Conservation (phyloP, 2,797 vertebrate genomes). For the Todus mexicanus region DNA sequence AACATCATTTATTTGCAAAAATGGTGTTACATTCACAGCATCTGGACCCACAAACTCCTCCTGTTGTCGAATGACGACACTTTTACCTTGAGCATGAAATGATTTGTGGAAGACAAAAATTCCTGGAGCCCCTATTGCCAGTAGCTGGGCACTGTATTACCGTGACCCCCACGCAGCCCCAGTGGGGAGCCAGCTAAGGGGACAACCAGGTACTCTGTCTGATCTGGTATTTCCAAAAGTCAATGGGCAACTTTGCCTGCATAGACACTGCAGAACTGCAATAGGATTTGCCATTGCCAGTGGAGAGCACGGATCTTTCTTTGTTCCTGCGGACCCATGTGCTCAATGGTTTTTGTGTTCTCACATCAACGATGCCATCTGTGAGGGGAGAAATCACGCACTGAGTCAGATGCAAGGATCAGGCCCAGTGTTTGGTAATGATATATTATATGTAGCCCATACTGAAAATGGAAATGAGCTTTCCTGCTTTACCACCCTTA, state of each 20-base stretch:
- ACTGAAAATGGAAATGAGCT: not conserved
- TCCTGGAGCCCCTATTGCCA: not conserved
- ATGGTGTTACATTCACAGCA: not conserved
- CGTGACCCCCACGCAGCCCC: fast-evolving
- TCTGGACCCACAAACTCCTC: not conserved
- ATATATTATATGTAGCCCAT: not conserved
- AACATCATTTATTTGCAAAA: not conserved
- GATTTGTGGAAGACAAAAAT: not conserved
- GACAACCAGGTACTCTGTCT: fast-evolving
- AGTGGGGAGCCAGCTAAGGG: not conserved
- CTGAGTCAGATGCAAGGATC: not conserved
- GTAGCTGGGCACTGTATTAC: fast-evolving
- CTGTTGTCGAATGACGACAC: not conserved
- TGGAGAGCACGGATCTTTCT: not conserved
- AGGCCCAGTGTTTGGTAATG: not conserved
- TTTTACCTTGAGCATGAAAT: not conserved
- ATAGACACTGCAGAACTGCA: not conserved
- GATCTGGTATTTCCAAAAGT: not conserved
- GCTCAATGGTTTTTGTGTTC: not conserved
- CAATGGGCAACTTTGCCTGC: not conserved
- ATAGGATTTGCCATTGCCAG: not conserved
- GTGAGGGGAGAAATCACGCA: not conserved
- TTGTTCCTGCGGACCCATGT: not conserved
- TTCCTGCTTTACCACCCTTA: not conserved
- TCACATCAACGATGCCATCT: not conserved